Conservation (phyloP, 2,888 invertebrate species). For the Drosophila demipolita region DNA sequence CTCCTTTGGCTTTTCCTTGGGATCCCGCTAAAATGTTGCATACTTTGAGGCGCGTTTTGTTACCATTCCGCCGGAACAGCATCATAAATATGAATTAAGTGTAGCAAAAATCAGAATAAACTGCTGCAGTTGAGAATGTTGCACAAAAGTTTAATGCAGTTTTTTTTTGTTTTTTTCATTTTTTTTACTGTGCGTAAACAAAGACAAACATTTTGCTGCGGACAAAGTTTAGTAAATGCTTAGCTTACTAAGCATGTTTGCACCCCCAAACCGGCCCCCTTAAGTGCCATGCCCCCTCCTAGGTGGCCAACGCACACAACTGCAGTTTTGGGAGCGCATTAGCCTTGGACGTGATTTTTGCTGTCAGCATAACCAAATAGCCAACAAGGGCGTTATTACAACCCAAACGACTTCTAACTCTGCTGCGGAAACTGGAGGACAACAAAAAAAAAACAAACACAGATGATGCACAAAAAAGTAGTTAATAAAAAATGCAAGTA, state of each 20-base stretch:
- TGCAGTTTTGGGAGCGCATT: constrained; percentile 67
- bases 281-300: constrained; percentile 31
- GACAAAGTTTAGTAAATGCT: constrained; percentile 63
- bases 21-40: constrained; percentile 37
- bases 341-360: constrained; percentile 69
- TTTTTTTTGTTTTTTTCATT: constrained; percentile 25
- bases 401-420: constrained; percentile 2
- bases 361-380: constrained; percentile 41
- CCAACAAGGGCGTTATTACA: constrained; percentile 32
- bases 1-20: neutral
- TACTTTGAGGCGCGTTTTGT: constrained; percentile 59
- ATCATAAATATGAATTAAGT: constrained; percentile 76
- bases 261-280: constrained; percentile 40
- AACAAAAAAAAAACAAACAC: neutral
- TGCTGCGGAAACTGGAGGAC: neutral
- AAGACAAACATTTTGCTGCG: constrained; percentile 54
- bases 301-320: constrained; percentile 62
- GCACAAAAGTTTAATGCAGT: constrained; percentile 75
- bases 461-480: neutral
- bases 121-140: constrained; percentile 47
- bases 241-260: constrained; percentile 40
- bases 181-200: constrained; percentile 42
- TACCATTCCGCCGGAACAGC: constrained; percentile 27
- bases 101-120: constrained; percentile 39
- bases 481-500: neutral